Conservation (phyloP, 2,888 invertebrate species). For the Pristionchus japonicus region DNA sequence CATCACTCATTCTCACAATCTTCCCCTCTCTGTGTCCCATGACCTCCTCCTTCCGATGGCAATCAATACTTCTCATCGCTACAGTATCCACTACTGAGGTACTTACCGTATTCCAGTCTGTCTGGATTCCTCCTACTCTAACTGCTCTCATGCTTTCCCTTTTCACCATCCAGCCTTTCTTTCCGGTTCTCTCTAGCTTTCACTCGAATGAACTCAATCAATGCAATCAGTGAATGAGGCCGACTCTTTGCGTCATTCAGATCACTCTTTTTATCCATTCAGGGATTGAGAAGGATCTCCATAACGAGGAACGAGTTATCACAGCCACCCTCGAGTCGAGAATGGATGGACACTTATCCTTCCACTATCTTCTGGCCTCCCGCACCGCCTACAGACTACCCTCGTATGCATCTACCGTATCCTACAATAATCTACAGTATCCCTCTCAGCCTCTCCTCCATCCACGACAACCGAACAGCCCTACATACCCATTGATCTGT, state of each 20-base stretch:
- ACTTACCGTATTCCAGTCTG: not conserved
- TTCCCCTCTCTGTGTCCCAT: not conserved
- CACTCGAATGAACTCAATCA: slow-evolving; percentile 15
- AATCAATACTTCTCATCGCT: slow-evolving; percentile 30
- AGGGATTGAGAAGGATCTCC: slow-evolving; percentile 11
- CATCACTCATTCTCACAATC: slow-evolving; percentile 24
- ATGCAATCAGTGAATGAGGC: slow-evolving; percentile 20
- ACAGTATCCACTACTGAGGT: slow-evolving; percentile 24
- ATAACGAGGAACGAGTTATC: slow-evolving; percentile 28
- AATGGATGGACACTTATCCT: slow-evolving; percentile 4
- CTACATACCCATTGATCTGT: not conserved
- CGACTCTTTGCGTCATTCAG: slow-evolving; percentile 12
- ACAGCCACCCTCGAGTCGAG: not conserved
- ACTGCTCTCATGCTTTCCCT: not conserved
- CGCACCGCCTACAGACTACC: not conserved
- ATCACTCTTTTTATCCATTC: slow-evolving; percentile 19
- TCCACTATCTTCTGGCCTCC: slow-evolving; percentile 35
- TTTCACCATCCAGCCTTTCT: not conserved
- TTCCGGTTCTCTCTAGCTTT: not conserved
- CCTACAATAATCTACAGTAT: not conserved
- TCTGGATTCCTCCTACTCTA: not conserved
- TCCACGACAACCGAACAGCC: not conserved
- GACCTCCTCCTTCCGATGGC: slow-evolving; percentile 23
- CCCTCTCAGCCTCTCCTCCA: not conserved
- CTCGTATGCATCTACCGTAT: slow-evolving; percentile 9